These are phyloP conservation scores for Coluber constrictor DNA, from an alignment of 2,797 vertebrate genomes.

Conservation along the genomic window DNA sequence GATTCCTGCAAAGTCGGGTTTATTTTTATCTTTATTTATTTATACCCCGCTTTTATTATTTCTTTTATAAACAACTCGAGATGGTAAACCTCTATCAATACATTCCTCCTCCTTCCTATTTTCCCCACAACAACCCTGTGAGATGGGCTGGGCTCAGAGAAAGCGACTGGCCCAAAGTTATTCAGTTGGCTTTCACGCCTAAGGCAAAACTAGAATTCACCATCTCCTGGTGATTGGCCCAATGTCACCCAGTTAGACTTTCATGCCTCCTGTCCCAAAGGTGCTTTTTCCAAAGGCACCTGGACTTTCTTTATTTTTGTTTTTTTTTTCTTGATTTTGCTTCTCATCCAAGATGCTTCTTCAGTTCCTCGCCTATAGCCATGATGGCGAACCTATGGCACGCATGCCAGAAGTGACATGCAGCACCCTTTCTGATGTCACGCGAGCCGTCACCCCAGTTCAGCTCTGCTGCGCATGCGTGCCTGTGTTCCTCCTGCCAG, in stretches of 20 bases:
- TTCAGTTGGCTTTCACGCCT: background rate
- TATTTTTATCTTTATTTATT: background rate
- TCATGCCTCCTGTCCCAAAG: background rate
- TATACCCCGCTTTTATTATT: background rate
- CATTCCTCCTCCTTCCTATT: background rate
- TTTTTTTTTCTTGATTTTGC: background rate
- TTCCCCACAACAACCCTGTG: background rate
- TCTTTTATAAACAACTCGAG: background rate
- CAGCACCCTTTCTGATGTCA: no score
- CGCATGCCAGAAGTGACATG: no score
- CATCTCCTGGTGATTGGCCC: background rate
- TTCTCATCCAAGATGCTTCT: background rate
- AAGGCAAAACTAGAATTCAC: background rate
- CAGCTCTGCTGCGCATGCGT: no score
- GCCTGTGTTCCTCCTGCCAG: no score
- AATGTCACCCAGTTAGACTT: background rate
- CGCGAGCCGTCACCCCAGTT: no score
- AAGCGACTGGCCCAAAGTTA: background rate
- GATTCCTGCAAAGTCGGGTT: background rate
- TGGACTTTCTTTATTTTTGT: background rate
- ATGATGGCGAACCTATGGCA: no score
- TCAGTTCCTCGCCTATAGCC: background rate
- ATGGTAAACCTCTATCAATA: background rate
- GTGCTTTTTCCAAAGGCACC: background rate
- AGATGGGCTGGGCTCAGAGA: background rate